Evolutionary conservation across 2,797 vertebrate species (phyloP), one percentile per base, ranked within the genome.

Genomic region (Urosaurus nigricauda): DNA sequence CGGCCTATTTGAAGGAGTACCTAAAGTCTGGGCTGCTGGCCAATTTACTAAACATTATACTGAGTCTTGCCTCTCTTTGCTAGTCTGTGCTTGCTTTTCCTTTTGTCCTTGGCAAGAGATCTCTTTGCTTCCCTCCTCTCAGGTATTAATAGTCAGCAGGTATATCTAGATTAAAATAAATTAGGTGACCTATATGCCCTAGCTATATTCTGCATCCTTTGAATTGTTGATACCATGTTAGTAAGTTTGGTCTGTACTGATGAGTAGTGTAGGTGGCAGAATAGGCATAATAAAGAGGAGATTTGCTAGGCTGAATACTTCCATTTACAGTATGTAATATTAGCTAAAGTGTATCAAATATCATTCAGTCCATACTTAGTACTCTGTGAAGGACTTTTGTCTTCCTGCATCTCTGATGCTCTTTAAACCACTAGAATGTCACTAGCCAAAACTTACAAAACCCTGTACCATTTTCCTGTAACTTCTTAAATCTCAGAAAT

Each of bases 11-110:
- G 91, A 94, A 90, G 83, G 1, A 93, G 56, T 35, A 91, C 92
- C 95, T 95, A 92, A 94, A 91, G 93, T 91, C 96, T 95, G 94
- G 92, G 93, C 93, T 93, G 68, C 0, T 1, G 93, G 93, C 93
- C 92, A 88, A 92, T 91, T 79, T 94, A 91, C 92, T 88, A 93
- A 94, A 91, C 93, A 90, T 92, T 91, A 90, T 94, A 94, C 95
- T 90, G 40, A 75, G 53, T 95, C 90, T 96, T 95, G 94, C 0
- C 16, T 90, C 92, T 93, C 0, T n/a, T 87, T 94, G 84, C 89
- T 83, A 90, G 84, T 93, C 80, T 93, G 86, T 83, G 90, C 93
- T 92, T 92, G 93, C 90, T 94, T 95, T 89, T 56, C 37, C 16
- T 87, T 93, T 91, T 92, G 91, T 90, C 94, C 94, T 95, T 94